Evolutionary conservation across 2,113 vertebrate genomes (phyloP).

Genomic region (Rhynchomys soricoides): DNA sequence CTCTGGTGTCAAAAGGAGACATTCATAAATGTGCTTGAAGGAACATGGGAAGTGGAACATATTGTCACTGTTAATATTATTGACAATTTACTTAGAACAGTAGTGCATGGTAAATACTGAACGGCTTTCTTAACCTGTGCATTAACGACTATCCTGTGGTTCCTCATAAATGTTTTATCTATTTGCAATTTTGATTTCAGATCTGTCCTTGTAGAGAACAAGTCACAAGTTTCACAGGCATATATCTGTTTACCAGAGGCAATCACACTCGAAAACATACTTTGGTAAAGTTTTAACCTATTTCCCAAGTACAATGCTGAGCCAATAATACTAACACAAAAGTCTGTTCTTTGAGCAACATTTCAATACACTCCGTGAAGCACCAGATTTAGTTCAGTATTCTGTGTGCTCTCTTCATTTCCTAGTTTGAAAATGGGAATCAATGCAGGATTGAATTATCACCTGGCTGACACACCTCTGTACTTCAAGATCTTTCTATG

Average conservation of each 20-base stretch:
- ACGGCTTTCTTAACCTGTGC: background rate
- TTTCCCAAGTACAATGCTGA: background rate
- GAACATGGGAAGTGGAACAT: background rate
- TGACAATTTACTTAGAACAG: background rate
- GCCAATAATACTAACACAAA: background rate
- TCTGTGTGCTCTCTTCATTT: background rate
- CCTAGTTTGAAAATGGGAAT: background rate
- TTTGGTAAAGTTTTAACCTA: background rate
- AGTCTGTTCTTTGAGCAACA: background rate
- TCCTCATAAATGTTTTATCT: background rate
- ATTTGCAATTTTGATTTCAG: constrained; percentile 29
- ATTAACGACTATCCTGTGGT: background rate
- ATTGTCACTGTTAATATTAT: background rate
- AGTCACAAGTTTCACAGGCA: background rate
- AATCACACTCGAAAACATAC: background rate
- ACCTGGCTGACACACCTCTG: background rate
- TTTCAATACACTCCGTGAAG: background rate
- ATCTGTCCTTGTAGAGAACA: background rate
- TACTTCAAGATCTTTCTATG: background rate
- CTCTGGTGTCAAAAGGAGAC: background rate
- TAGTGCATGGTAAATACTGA: background rate
- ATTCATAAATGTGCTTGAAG: background rate
- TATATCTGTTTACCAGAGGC: background rate
- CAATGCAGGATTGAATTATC: background rate
- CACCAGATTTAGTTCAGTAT: background rate